Conservation (phyloP, 2,797 vertebrate species). For the Betta splendens region DNA sequence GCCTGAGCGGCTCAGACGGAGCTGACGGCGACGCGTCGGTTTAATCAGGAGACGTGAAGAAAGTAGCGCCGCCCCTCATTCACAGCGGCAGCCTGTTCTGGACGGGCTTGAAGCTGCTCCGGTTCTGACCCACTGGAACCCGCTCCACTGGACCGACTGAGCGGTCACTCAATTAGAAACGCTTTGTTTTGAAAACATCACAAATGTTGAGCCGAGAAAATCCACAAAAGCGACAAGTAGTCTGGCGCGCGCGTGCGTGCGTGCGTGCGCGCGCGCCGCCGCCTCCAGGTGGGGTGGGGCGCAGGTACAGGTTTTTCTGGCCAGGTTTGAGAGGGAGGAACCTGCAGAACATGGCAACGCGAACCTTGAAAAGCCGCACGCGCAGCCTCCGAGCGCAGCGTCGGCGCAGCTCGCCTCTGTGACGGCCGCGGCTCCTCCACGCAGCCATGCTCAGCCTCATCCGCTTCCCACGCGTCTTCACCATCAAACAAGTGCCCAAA, state of each 20-base stretch:
- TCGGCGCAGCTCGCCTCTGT: constrained; percentile 32
- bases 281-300: constrained; percentile 47
- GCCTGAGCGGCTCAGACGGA: neutral
- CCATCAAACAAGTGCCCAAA: constrained; percentile 89
- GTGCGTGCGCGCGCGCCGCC: constrained; percentile 19
- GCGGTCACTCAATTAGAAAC: neutral
- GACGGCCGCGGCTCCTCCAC: constrained; percentile 26
- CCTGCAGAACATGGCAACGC: constrained; percentile 61
- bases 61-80: constrained; percentile 53
- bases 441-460: constrained; percentile 84
- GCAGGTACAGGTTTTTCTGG: constrained; percentile 63
- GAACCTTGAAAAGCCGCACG: constrained; percentile 48
- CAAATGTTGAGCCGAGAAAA: neutral
- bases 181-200: constrained; percentile 9
- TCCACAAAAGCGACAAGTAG: neutral
- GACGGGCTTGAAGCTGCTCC: constrained; percentile 20
- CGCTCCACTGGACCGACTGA: constrained; percentile 13
- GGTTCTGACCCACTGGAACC: constrained; percentile 27
- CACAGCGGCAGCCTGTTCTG: constrained; percentile 18
- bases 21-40: constrained; percentile 19
- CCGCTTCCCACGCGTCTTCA: constrained; percentile 85
- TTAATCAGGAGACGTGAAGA: constrained; percentile 13
- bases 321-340: constrained; percentile 57
- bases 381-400: constrained; percentile 13
- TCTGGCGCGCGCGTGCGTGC: constrained; percentile 16